Conservation (phyloP, 2,888 invertebrate species). For the Caenorhabditis sp. region DNA sequence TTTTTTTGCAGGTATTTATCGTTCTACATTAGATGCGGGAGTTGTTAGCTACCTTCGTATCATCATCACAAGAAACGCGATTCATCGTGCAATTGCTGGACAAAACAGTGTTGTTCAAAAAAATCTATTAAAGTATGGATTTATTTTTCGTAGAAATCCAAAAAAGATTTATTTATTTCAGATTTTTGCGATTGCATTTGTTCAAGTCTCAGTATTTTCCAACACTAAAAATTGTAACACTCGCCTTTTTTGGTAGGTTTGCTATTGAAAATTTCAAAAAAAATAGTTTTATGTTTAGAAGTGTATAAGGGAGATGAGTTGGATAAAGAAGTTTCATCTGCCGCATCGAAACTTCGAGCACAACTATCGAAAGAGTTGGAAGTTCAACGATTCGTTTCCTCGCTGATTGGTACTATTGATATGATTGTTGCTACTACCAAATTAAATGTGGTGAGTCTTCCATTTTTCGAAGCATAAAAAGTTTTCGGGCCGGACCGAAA, state of each 20-base stretch:
- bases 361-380: slow-evolving; percentile 45
- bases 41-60: slow-evolving; percentile 30
- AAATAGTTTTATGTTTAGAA: slow-evolving; percentile 34
- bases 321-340: slow-evolving; percentile 16
- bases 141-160: slow-evolving; percentile 70
- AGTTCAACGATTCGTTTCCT: slow-evolving; percentile 47
- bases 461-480: too few relatives aligned
- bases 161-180: slow-evolving; percentile 77
- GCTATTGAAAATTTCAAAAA: background rate
- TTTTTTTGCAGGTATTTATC: slow-evolving; percentile 14
- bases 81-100: slow-evolving; percentile 35
- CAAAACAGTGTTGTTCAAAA: slow-evolving; percentile 76
- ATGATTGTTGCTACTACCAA: slow-evolving; percentile 44
- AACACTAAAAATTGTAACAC: slow-evolving; percentile 55
- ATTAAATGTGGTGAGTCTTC: slow-evolving; percentile 15
- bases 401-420: slow-evolving; percentile 52
- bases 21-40: slow-evolving; percentile 3
- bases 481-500: too few relatives aligned
- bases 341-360: slow-evolving; percentile 24
- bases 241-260: slow-evolving; percentile 46
- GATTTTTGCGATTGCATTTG: slow-evolving; percentile 77
- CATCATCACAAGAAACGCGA: slow-evolving; percentile 33
- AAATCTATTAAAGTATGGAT: slow-evolving; percentile 80
- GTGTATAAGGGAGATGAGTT: slow-evolving; percentile 49
- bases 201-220: slow-evolving; percentile 60